Percentiles rank a stretch among this genome's conserved stretches.
phyloP scores from a whole-genome alignment of 2,113 vertebrate species.

The Barnardius zonarius region DNA sequence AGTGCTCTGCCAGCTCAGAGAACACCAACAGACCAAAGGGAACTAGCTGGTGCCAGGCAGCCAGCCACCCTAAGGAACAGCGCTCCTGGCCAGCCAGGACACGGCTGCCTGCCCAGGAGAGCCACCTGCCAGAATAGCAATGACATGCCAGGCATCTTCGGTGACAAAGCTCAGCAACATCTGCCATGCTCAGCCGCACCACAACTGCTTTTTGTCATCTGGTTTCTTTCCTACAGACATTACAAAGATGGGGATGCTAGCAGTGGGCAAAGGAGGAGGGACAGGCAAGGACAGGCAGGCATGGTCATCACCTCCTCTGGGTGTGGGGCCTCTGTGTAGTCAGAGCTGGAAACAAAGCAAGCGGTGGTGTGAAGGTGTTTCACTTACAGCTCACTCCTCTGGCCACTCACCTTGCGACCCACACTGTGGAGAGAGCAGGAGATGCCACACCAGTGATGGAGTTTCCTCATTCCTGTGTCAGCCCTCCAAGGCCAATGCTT shows the following conservation, averaged over 20 bases:
- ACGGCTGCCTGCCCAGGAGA: not conserved
- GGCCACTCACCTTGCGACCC: not conserved
- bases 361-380: not conserved
- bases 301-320: not conserved
- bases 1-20: not conserved
- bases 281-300: not conserved
- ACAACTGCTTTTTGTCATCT: fast-evolving
- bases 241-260: not conserved
- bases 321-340: too few species aligned
- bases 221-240: not conserved
- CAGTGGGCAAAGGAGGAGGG: not conserved
- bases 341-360: not conserved
- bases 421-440: too few species aligned
- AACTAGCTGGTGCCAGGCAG: not conserved
- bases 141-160: not conserved
- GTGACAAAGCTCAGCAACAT: not conserved
- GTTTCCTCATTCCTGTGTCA: not conserved
- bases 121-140: not conserved
- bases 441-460: fast-evolving
- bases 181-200: not conserved
- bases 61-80: not conserved
- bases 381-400: not conserved
- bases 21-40: not conserved
- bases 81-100: fast-evolving
- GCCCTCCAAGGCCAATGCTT: not conserved